These are phyloP conservation scores for Corythaixoides concolor DNA, from an alignment of 2,113 vertebrate species.

Conservation along the genomic window DNA sequence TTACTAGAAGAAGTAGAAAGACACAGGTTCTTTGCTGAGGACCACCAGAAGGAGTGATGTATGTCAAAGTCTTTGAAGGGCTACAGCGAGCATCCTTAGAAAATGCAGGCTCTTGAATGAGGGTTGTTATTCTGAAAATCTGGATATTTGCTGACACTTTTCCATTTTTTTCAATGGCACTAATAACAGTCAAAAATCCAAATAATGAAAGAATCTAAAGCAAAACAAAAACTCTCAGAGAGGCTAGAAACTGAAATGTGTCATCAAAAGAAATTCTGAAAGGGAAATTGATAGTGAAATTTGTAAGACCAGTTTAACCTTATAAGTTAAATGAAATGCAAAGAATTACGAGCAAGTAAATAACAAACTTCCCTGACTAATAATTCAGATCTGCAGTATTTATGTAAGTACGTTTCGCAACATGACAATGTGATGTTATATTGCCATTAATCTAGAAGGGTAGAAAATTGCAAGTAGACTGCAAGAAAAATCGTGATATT, in stretches of 20 bases:
- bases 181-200: neutral
- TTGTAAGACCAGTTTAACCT: neutral
- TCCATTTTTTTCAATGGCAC: neutral
- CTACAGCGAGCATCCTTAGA: neutral
- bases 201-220: neutral
- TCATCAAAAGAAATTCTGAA: neutral
- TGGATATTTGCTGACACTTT: neutral
- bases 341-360: neutral
- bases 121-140: neutral
- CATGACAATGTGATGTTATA: neutral
- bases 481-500: neutral
- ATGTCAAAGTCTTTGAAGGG: neutral
- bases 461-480: neutral
- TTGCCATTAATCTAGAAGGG: neutral
- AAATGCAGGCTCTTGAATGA: neutral
- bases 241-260: neutral
- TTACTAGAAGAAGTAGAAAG: neutral
- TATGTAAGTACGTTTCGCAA: neutral
- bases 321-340: neutral
- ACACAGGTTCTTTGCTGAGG: neutral
- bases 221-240: neutral
- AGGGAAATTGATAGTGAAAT: neutral
- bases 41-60: neutral
- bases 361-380: neutral
- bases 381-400: neutral